Base-by-base conservation (phyloP, 2,113 vertebrate species). In the Dipodomys spectabilis region DNA sequence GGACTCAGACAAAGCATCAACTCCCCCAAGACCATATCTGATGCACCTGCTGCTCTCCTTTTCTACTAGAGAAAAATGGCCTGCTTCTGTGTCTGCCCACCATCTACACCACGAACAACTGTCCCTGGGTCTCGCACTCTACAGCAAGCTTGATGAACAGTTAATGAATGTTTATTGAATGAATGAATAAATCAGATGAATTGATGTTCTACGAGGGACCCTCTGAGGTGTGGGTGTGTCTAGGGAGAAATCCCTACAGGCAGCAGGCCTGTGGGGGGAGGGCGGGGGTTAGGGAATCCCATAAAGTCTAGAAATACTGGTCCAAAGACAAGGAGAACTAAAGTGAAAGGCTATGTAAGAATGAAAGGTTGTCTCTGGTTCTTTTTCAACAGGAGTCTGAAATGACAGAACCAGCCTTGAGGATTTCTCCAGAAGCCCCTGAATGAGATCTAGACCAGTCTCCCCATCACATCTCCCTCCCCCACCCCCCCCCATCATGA, bases 261-360 rank as follows among this genome's bases (percentile, higher is more conserved):
- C 30, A 27, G 9, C 18, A 71, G 35, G n/a, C 35, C 35, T 39
- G 35, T 3, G 57, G 5, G 7, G 9, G 12, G 13, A 18, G 64
- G 28, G 15, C 12, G 32, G 53, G 7, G 15, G 11, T 15, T 5
- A 27, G 62, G 39, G 22, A 84, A 92, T 81, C 69, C 84, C 68
- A 23, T 3, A 35, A 18, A 20, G 30, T 82, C 20, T 65, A 13
- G 18, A 77, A 94, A 95, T n/a, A 57, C 72, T 91, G 81, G 90
- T 64, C n/a, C 35, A 45, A 89, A 81, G 57, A 30, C 92, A 95
- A 93, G 62, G 69, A 92, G 53, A 89, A 84, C 44, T 74, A 25
- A 81, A 85, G 80, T 75, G 69, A n/a, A 28, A 77, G 73, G 72
- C 0, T 18, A 57, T 13, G 15, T 57, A 57, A 19, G 30, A 30